Base-by-base conservation (phyloP, 2,113 vertebrate species). In the Paratilapia polleni region DNA sequence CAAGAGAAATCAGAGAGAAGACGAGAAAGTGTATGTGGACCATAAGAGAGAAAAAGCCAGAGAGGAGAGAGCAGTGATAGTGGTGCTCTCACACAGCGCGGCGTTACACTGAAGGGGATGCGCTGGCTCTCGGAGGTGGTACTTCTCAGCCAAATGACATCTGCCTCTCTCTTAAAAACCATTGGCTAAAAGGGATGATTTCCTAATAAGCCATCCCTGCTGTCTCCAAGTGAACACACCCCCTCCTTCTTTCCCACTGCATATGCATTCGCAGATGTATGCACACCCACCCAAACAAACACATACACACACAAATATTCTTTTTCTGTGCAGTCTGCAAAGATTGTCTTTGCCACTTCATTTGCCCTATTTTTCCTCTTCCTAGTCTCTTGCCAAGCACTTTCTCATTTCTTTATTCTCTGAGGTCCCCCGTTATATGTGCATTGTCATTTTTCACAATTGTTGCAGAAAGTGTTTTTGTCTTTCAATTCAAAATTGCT, bases 101-200 rank as follows among this genome's bases (percentile, higher is more conserved):
- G 91, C 85, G 59, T 79, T 91, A 91, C 92, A 92, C 95, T 90
- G 92, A 94, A 86, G 87, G 91, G 93, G 87, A 91, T 94, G 89
- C 89, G 87, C 89, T 78, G 87, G 91, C 86, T 88, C 66, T 77
- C 76, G 94, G 93, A 96, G 96, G 96, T 93, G 95, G 91, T 92
- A 81, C 93, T 91, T 90, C 91, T 94, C 95, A 95, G 92, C 92
- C 94, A 94, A 96, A 94, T 95, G 93, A 95, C 95, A 96, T 95
- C 93, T 94, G 93, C 94, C 92, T 93, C 94, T 91, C 92, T 92
- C 94, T 94, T 93, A 85, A 93, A 95, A 93, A 87, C 94, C 93
- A 96, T 96, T 96, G 96, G 95, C 93, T 96, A 90, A 95, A 90
- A 92, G 93, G 92, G 86, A 94, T 92, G 93, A 93, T 94, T 96